Evolutionary conservation across 2,797 vertebrate genomes (phyloP), one percentile per base, ranked within the genome.

Genomic region (Trematomus bernacchii): DNA sequence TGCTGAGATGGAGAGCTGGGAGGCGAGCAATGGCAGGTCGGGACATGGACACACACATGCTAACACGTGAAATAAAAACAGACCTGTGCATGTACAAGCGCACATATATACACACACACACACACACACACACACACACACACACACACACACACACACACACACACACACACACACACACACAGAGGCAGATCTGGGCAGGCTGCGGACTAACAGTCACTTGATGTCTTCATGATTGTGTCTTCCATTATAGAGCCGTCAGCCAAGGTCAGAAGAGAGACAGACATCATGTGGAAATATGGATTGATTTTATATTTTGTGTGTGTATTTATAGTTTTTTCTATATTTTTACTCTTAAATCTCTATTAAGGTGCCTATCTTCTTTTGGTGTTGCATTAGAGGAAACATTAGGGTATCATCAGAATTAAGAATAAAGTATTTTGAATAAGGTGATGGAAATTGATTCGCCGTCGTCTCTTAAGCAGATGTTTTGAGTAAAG

Each of bases 1-100:
- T 53, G 66, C 71, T 76, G 63, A 82, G 85, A 91, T 84, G 76
- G 80, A 82, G 77, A 80, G 71, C 71, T 3, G 61, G 77, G 75
- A 58, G 64, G 60, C 52, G 78, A 77, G 68, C 70, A 40, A 12
- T 65, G 66, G 74, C 82, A 62, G 80, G 73, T 72, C 64, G 13
- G 6, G 40, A 46, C 58, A 60, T 13, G 54, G 44, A 76, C 37
- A 59, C 46, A 23, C 10, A 47, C 68, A 54, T 11, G 51, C 54
- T 27, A 30, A 33, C 12, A 53, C 27, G 48, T 18, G 53, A 21
- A 47, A 19, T n/a, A 60, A 53, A 48, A 72, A 23, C 8, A n/a
- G 40, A 48, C 47, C 30, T 14, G 3, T 14, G 16, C 51, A 59
- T 23, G 13, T 18, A 50, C 44, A 47, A 30, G 14, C 18, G 37